Base-by-base conservation (phyloP, 2,888 invertebrate genomes). In the Scrobipalpa atriplicella region DNA sequence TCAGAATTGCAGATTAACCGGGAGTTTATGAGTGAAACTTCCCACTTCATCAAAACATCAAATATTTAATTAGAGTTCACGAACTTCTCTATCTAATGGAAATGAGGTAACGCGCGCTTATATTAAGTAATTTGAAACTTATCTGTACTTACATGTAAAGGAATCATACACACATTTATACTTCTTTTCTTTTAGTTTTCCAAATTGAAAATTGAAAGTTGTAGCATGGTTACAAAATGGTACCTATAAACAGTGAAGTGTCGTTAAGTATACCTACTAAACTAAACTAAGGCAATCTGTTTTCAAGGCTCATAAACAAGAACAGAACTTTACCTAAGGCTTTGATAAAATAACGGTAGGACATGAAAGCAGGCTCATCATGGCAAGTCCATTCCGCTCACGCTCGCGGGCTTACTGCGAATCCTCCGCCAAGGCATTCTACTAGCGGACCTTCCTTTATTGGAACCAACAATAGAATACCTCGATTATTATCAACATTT, bases 401-500 rank as follows among this genome's bases (percentile, higher is more conserved):
- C 58, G 58, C 38, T 36, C 58, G 36, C 58, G 13, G 58, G 58
- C 58, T 58, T 58, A 58, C 58, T 36, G 58, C n/a, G 16, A 58
- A 58, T 58, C 58, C 58, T 58, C 58, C 58, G 9, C 13, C 36
- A 18, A 2, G 36, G 58, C 16, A 58, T 58, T 58, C 29, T 58
- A n/a, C 58, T 38, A 58, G n/a, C 29, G 58, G 58, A 19, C 36
- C 38, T 58, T 58, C 58, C 58, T 58, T 58, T 58, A 58, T 58
- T 58, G 58, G 58, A 58, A 58, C 38, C 58, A 58, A 58, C 58
- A 58, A 58, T 58, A 58, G 58, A 58, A 58, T 58, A 38, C 58
- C 38, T 38, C 58, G 29, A 36, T 58, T 58, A 58, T 58, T 58
- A 58, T 58, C 29, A 58, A 58, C 38, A 38, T 29, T 16, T 58